A percentile compares a stretch with the other conserved stretches of the same genome.
Evolutionary conservation across 1,140 invertebrate species (phyloP).

Genomic region (Heliconius congener): DNA sequence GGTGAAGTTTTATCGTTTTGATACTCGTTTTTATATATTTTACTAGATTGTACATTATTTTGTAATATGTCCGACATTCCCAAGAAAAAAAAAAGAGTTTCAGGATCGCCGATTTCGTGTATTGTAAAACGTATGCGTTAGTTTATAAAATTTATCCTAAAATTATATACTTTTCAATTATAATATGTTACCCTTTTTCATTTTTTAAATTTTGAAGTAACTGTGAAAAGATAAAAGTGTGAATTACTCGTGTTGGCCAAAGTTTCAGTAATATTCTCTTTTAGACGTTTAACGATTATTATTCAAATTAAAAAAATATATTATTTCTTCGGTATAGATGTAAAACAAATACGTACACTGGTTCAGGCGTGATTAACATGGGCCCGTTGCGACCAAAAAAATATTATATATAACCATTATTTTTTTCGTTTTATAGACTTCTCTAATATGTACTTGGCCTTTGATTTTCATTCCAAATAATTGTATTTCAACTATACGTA

Average conservation of each 20-base stretch:
- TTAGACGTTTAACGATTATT: conserved; percentile 69
- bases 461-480: not conserved
- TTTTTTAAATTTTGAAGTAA: conserved; percentile 17
- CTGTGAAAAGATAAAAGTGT: conserved; percentile 25
- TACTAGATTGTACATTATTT: not conserved
- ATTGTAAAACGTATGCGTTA: not conserved
- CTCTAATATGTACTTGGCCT: conserved; percentile 6
- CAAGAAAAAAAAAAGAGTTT: not conserved
- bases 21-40: conserved; percentile 9
- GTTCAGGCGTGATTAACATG: conserved; percentile 46
- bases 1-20: conserved; percentile 12
- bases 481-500: conserved; percentile 10
- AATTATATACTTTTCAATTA: not conserved
- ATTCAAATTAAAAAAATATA: conserved; percentile 59
- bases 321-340: conserved; percentile 46
- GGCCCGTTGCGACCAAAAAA: conserved; percentile 47
- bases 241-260: conserved; percentile 74
- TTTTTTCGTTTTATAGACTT: conserved; percentile 20
- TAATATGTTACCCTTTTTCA: not conserved
- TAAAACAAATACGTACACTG: conserved; percentile 32
- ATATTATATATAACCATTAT: conserved; percentile 25
- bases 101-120: not conserved
- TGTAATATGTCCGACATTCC: conserved; percentile 9
- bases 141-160: not conserved
- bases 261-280: conserved; percentile 66